Base-by-base conservation (phyloP, 2,888 invertebrate species). In the Chironomus riparius region DNA sequence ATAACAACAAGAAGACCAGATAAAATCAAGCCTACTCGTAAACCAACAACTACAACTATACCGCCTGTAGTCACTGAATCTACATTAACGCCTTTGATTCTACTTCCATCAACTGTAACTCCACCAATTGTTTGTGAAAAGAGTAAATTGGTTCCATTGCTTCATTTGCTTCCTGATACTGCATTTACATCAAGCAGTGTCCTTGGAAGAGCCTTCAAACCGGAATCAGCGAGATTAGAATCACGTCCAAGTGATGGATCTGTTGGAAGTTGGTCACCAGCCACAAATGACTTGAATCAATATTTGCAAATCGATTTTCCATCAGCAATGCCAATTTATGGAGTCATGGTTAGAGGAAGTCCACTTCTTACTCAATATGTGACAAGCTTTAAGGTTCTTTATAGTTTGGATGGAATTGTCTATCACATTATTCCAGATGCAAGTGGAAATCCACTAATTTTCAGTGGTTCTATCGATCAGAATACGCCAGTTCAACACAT, bases 271-370 rank as follows among this genome's bases (percentile, higher is more conserved):
- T 95, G 95, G 95, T 87, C 87, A 76, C 90, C 94, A 0, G 83
- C 83, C 68, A 81, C 82, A 21, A 83, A 85, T 24, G 87, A 91
- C 80, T 80, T 83, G 78, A 84, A 89, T 79, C 91, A 92, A 82
- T 93, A 89, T 84, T 83, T 94, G 77, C 88, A 92, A 83, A 85
- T 92, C 28, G 86, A 88, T 79, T 85, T 95, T 61, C 87, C 88
- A 0, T 84, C 85, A 7, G 85, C 87, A 2, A 88, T 90, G 80
- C 89, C 91, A 0, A 82, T 95, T 18, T 93, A 92, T 80, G 95
- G 93, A 0, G 85, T 94, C 0, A 83, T 88, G 10, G 82, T 93
- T 78, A 90, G 90, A 80, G 94, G 94, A 21, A 90, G 88, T 81
- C 88, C 90, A 0, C 80, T 87, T 2, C 87, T 87, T 77, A 87